A percentile compares a stretch with the other conserved stretches of the same genome.
Conservation (phyloP, 2,797 vertebrate genomes). For the Spinus pinus region DNA sequence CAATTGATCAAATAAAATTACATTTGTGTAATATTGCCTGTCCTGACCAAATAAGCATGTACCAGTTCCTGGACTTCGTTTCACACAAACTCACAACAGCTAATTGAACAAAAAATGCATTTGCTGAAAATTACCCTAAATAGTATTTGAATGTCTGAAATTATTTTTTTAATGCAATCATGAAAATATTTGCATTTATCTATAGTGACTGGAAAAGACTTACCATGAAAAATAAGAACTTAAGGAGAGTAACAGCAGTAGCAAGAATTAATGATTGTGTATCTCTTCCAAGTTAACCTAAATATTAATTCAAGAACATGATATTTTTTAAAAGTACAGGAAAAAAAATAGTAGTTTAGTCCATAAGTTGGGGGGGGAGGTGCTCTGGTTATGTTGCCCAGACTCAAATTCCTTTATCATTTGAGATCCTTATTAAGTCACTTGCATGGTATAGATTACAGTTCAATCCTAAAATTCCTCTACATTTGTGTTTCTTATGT, state of each 20-base stretch:
- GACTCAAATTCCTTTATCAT: conserved; percentile 63
- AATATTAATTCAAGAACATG: conserved; percentile 23
- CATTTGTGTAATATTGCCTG: background rate
- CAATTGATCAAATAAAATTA: background rate
- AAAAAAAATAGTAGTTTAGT: background rate
- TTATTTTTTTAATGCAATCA: background rate
- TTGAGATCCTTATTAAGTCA: conserved; percentile 68
- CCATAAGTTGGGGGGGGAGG: background rate
- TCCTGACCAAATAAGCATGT: background rate
- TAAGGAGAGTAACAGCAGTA: background rate
- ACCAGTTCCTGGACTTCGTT: background rate
- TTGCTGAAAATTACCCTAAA: background rate
- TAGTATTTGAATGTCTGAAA: background rate
- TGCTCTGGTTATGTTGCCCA: conserved; percentile 34
- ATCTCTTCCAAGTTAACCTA: background rate
- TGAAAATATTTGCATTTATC: background rate
- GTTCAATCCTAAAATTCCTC: conserved; percentile 68
- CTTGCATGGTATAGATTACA: conserved; percentile 69
- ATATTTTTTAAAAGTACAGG: background rate
- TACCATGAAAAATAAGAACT: background rate
- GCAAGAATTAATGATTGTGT: background rate
- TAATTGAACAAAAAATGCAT: background rate
- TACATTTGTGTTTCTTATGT: conserved; percentile 68
- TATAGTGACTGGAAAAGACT: background rate
- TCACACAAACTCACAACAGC: background rate